phyloP scores from a whole-genome alignment of 2,113 vertebrate species.

The Isichthys henryi region DNA sequence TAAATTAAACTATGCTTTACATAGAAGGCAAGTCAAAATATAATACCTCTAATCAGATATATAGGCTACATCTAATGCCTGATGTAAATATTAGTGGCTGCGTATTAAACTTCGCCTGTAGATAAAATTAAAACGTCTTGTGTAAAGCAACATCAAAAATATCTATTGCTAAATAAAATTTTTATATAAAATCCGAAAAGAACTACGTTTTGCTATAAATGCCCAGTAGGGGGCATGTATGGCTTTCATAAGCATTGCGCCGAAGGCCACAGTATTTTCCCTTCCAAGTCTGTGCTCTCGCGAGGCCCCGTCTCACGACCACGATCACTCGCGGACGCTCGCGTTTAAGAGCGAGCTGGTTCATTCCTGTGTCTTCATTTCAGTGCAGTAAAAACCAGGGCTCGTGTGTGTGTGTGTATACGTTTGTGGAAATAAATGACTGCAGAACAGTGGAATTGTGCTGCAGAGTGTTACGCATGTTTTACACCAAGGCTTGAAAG shows the following conservation, averaged over 20 bases:
- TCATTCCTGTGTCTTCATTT: not conserved
- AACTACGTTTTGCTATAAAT: not conserved
- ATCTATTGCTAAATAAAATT: not conserved
- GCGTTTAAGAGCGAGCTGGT: not conserved
- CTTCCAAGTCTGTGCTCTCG: not conserved
- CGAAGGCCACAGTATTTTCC: not conserved
- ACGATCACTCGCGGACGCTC: not conserved
- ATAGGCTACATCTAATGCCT: not conserved
- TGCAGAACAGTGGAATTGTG: not conserved
- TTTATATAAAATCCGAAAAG: not conserved
- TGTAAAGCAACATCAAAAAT: not conserved
- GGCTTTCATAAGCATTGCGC: not conserved
- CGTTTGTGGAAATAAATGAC: not conserved
- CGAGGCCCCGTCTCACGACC: not conserved
- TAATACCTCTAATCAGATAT: not conserved
- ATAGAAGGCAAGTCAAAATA: not conserved
- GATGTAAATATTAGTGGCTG: not conserved
- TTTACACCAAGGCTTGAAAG: not conserved
- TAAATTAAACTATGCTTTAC: not conserved
- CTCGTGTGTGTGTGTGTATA: too few relatives aligned
- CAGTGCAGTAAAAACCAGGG: not conserved
- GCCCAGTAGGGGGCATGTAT: constrained; percentile 11
- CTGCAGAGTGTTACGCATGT: not conserved
- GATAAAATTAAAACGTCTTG: not conserved
- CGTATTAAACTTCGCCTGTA: not conserved